Conservation (phyloP, 2,113 vertebrate species). For the Canis aureus region DNA sequence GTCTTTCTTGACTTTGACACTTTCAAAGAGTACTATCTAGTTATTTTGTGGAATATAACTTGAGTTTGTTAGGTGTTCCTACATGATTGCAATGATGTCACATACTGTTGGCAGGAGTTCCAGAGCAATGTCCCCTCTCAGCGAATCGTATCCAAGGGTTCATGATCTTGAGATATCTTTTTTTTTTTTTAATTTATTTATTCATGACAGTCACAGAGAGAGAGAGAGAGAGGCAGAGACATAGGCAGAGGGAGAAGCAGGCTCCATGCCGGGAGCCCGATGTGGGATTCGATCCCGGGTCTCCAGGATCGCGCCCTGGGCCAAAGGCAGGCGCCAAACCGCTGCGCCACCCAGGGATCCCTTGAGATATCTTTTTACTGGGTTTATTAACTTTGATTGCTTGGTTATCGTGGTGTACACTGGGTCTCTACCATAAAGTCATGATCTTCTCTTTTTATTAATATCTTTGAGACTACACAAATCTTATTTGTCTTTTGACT, state of each 20-base stretch:
- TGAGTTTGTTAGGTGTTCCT: neutral
- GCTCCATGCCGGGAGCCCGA: too few species aligned
- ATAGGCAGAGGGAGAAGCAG: too few species aligned
- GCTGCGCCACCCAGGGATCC: too few species aligned
- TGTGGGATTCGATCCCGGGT: too few species aligned
- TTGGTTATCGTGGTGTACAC: neutral
- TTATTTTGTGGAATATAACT: neutral
- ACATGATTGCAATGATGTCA: neutral
- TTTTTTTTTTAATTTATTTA: too few species aligned
- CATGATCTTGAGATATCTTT: neutral
- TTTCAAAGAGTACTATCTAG: neutral
- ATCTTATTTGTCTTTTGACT: slow-evolving; percentile 21
- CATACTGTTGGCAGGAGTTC: neutral
- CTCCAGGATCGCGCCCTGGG: too few species aligned
- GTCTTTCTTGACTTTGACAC: neutral
- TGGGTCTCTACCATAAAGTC: neutral
- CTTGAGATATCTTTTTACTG: neutral
- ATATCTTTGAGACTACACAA: neutral
- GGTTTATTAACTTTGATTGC: neutral
- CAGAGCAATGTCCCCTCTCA: neutral
- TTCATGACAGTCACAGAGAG: too few species aligned
- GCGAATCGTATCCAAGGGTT: neutral
- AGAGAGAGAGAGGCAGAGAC: too few species aligned
- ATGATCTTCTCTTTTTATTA: neutral
- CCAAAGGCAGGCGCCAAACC: too few species aligned